Percentiles rank a stretch among this genome's conserved stretches.
Conservation (phyloP, 2,888 invertebrate genomes). For the Agrypnus murinus region DNA sequence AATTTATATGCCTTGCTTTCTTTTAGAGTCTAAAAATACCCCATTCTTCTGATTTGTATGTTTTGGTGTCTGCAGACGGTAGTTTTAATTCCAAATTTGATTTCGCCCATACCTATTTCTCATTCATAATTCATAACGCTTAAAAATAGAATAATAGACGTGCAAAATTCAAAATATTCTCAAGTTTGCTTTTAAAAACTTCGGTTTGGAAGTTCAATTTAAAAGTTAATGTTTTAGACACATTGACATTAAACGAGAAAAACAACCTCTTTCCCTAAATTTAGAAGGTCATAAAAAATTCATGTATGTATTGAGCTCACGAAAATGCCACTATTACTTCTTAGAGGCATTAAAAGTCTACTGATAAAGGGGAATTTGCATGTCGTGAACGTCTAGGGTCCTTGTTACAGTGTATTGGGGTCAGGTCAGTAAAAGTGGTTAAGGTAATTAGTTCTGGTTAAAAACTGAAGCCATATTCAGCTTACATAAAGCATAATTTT, state of each 20-base stretch:
- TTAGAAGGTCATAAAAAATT: conserved; percentile 23
- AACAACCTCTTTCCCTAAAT: conserved; percentile 22
- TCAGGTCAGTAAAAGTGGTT: conserved; percentile 40
- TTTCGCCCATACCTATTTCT: too few species aligned
- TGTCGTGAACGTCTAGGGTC: conserved; percentile 25
- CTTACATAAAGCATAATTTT: conserved; percentile 14
- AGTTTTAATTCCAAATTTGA: too few species aligned
- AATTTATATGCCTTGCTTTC: too few species aligned
- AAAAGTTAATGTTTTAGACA: too few species aligned
- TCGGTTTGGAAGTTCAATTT: too few species aligned
- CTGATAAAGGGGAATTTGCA: conserved; percentile 35
- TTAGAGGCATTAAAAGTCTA: not conserved
- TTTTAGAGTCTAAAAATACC: too few species aligned
- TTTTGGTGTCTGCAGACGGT: too few species aligned
- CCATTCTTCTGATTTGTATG: too few species aligned
- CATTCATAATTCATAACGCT: too few species aligned
- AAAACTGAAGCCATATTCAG: conserved; percentile 11
- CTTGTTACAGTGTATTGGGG: conserved; percentile 19
- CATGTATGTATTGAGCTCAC: conserved; percentile 38
- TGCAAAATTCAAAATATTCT: too few species aligned
- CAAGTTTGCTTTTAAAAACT: too few species aligned
- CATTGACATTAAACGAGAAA: not conserved
- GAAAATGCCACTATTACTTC: conserved; percentile 19
- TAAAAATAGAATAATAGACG: too few species aligned
- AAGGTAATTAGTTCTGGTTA: conserved; percentile 6